Evolutionary conservation across 2,113 vertebrate species (phyloP).

Genomic region (Istiophorus platypterus): DNA sequence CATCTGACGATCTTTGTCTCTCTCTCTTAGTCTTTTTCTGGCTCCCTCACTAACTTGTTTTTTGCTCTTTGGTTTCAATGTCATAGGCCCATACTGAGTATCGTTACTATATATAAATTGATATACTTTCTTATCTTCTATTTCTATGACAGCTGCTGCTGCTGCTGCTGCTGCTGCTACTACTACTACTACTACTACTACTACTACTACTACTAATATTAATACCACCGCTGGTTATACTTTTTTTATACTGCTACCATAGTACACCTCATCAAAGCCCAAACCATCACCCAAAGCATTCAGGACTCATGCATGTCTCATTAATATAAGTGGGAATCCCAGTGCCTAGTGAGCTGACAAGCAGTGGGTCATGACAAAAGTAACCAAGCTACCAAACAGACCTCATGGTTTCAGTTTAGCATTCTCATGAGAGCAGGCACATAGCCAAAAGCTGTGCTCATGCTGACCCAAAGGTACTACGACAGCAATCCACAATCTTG

Average conservation of each 20-base stretch:
- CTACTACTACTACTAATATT: too few species aligned
- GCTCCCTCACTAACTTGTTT: neutral
- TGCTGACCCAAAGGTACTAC: neutral
- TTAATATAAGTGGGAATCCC: neutral
- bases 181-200: too few species aligned
- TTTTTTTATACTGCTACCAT: neutral
- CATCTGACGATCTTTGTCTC: constrained; percentile 24
- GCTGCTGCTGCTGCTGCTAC: too few species aligned
- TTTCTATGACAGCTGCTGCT: neutral
- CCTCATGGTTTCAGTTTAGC: neutral
- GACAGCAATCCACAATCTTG: neutral
- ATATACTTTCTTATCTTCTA: neutral
- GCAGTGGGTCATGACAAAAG: neutral
- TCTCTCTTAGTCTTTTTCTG: neutral
- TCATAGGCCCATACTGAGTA: neutral
- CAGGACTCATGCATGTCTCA: neutral
- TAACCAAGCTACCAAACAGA: constrained; percentile 7
- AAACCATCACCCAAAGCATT: neutral
- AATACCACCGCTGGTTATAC: too few species aligned
- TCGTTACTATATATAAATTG: neutral
- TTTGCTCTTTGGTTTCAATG: neutral
- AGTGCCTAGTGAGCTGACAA: constrained; percentile 3
- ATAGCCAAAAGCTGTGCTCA: constrained; percentile 15
- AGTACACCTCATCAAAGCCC: neutral
- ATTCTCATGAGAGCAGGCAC: constrained; percentile 24